phyloP scores from a whole-genome alignment of 2,113 vertebrate species.

The Psilopogon haemacephalus region DNA sequence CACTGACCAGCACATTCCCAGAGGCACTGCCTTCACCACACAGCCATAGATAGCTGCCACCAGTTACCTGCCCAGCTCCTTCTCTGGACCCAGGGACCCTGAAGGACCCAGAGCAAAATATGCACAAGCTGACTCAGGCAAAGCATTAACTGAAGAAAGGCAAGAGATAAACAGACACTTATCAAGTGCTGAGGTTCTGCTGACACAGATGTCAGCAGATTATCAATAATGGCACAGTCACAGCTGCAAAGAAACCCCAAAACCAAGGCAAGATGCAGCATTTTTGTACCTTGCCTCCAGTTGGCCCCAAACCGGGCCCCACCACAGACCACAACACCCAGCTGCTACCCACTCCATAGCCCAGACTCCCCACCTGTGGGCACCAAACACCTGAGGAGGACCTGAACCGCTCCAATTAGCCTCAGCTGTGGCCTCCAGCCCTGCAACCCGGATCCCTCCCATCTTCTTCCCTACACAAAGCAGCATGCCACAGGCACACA shows the following conservation, averaged over 20 bases:
- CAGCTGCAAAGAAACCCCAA: no score
- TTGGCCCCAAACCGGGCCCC: no score
- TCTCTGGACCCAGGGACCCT: rapidly evolving
- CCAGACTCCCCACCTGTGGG: rapidly evolving
- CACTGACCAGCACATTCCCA: rapidly evolving
- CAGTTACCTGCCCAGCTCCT: neutral
- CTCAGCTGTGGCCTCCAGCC: neutral
- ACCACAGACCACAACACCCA: rapidly evolving
- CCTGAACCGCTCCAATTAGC: rapidly evolving
- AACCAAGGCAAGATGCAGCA: rapidly evolving
- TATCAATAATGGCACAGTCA: rapidly evolving
- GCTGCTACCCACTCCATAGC: rapidly evolving
- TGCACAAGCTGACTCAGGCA: rapidly evolving
- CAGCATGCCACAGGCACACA: neutral
- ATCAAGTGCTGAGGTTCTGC: rapidly evolving
- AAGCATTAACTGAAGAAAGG: neutral
- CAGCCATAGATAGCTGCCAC: rapidly evolving
- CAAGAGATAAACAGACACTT: rapidly evolving
- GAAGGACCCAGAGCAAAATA: rapidly evolving
- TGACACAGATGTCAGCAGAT: rapidly evolving
- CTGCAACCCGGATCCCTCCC: neutral
- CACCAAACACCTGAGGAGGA: rapidly evolving
- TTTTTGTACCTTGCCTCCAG: neutral
- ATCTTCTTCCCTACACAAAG: neutral
- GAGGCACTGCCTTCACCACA: rapidly evolving